A percentile compares a stretch with the other conserved stretches of the same genome.
phyloP scores from a whole-genome alignment of 2,888 invertebrate genomes.

The Acronicta psi region DNA sequence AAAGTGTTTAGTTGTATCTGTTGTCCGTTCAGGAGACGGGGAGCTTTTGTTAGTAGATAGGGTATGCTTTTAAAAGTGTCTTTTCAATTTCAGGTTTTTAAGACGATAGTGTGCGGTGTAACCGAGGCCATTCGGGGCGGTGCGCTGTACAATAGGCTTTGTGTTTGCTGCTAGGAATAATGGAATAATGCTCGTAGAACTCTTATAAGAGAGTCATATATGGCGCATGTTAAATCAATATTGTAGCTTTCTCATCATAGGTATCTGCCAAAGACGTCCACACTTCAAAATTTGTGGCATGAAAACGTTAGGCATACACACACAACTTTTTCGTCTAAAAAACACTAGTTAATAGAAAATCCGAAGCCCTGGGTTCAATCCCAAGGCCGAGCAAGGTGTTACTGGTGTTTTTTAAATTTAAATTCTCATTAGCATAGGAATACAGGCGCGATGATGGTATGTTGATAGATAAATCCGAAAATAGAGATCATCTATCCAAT shows the following conservation, averaged over 20 bases:
- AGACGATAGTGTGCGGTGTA: constrained; percentile 62
- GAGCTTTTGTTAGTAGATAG: constrained; percentile 81
- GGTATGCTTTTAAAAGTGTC: constrained; percentile 79
- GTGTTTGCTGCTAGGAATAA: constrained; percentile 13
- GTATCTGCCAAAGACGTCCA: no score
- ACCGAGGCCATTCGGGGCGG: constrained; percentile 29
- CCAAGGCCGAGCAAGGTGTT: no score
- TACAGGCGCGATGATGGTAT: no score
- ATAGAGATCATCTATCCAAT: no score
- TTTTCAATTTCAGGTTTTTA: constrained; percentile 73
- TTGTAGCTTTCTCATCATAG: background rate
- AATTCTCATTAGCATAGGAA: no score
- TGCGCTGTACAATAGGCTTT: constrained; percentile 41
- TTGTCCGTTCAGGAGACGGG: constrained; percentile 81
- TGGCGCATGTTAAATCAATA: background rate
- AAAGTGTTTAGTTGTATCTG: constrained; percentile 87
- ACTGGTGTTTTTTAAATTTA: no score
- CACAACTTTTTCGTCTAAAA: no score
- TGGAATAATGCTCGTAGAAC: constrained; percentile 10
- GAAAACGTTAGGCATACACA: no score
- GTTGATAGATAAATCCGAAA: no score
- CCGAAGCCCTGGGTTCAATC: no score
- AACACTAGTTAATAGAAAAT: no score
- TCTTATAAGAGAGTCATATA: background rate
- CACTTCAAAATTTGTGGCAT: no score